Evolutionary conservation across 2,113 vertebrate species (phyloP).

Genomic region (Podilymbus podiceps): DNA sequence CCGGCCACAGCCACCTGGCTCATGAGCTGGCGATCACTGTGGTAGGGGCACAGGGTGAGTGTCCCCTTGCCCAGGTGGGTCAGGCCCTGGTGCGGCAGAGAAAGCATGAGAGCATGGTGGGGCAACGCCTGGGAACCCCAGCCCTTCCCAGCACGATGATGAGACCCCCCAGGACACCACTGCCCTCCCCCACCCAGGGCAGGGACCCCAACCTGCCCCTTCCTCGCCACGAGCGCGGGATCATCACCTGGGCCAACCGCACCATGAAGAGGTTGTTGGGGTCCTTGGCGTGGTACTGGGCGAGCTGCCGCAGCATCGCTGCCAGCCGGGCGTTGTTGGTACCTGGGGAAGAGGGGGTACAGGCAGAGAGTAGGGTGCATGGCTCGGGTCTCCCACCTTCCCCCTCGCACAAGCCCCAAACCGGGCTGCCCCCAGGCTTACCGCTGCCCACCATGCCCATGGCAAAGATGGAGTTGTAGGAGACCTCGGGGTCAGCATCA

Average conservation of each 20-base stretch:
- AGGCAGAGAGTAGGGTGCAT: not conserved
- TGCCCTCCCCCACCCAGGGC: not conserved
- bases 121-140: not conserved
- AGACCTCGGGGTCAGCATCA: conserved; percentile 94
- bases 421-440: conserved; percentile 61
- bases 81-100: conserved; percentile 81
- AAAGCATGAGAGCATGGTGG: fast-evolving
- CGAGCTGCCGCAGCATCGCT: conserved; percentile 95
- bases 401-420: fast-evolving
- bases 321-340: conserved; percentile 96
- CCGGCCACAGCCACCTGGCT: conserved; percentile 97
- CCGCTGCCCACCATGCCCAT: conserved; percentile 99
- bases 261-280: conserved; percentile 99
- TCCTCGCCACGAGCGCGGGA: fast-evolving
- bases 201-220: not conserved
- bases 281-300: conserved; percentile 98
- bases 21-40: conserved; percentile 98
- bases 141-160: not conserved
- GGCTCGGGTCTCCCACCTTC: not conserved
- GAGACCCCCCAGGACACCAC: not conserved
- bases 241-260: conserved; percentile 89
- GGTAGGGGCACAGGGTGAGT: conserved; percentile 96
- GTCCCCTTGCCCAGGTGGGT: conserved; percentile 98
- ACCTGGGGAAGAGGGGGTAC: conserved; percentile 67
- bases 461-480: conserved; percentile 98